Evolutionary conservation across 2,797 vertebrate species (phyloP).

Genomic region (Adelosebastes latens): DNA sequence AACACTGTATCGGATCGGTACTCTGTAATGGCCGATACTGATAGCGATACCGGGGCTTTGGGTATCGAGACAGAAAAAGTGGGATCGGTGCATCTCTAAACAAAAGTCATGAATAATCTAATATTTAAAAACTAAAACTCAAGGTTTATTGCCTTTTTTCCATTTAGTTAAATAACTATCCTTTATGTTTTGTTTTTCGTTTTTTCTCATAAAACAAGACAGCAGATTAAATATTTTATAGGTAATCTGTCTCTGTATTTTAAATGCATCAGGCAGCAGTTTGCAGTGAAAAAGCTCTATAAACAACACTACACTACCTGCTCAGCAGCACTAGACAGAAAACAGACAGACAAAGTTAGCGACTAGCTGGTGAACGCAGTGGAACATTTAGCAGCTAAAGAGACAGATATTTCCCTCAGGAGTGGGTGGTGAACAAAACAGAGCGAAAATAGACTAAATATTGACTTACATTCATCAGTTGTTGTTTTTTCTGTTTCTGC

Average conservation of each 20-base stretch:
- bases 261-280: background rate
- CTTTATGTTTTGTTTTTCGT: background rate
- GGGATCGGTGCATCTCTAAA: no score
- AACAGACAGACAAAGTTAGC: no score
- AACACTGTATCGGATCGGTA: no score
- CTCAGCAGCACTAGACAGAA: no score
- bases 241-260: background rate
- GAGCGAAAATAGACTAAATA: background rate
- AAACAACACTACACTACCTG: background rate
- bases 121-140: background rate
- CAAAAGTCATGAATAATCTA: background rate
- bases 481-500: background rate
- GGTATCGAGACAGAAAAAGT: no score
- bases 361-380: no score
- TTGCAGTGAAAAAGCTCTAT: background rate
- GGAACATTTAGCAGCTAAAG: no score
- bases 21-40: no score
- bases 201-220: background rate
- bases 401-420: no score
- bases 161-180: background rate
- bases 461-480: background rate
- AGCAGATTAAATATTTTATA: background rate
- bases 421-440: no score
- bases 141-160: background rate
- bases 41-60: no score